A percentile compares a stretch with the other conserved stretches of the same genome.
Conservation (phyloP, 2,888 invertebrate species). For the Selenia dentaria region DNA sequence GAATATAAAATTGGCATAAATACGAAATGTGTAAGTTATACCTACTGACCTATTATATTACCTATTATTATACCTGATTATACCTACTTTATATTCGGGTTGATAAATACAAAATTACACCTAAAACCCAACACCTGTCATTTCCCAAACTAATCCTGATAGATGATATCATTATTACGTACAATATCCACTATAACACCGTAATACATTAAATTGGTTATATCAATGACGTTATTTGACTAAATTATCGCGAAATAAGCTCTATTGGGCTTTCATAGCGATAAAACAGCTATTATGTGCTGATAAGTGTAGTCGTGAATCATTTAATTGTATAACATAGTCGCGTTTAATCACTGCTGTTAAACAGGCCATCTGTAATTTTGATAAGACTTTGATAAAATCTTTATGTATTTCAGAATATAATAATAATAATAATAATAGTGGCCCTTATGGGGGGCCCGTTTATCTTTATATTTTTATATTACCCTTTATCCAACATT, state of each 20-base stretch:
- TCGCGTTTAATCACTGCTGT: conserved; percentile 9
- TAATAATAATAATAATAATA: too few relatives aligned
- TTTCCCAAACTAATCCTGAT: conserved; percentile 19
- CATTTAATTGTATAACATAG: conserved; percentile 18
- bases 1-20: too few relatives aligned
- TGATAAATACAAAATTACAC: not conserved
- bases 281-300: conserved; percentile 26
- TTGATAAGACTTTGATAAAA: too few relatives aligned
- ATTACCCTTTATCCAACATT: too few relatives aligned
- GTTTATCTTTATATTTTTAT: too few relatives aligned
- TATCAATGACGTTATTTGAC: conserved; percentile 17
- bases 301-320: conserved; percentile 23
- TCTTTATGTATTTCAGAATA: too few relatives aligned
- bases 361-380: not conserved
- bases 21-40: too few relatives aligned
- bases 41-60: too few relatives aligned
- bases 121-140: conserved; percentile 5
- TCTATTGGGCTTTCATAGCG: conserved; percentile 27
- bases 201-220: conserved; percentile 14
- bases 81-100: too few relatives aligned
- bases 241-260: conserved; percentile 34
- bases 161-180: conserved; percentile 14
- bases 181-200: conserved; percentile 9
- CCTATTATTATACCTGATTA: too few relatives aligned
- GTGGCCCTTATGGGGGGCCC: too few relatives aligned